Evolutionary conservation across 2,113 vertebrate genomes (phyloP).

Genomic region (Zosterops pallidus): DNA sequence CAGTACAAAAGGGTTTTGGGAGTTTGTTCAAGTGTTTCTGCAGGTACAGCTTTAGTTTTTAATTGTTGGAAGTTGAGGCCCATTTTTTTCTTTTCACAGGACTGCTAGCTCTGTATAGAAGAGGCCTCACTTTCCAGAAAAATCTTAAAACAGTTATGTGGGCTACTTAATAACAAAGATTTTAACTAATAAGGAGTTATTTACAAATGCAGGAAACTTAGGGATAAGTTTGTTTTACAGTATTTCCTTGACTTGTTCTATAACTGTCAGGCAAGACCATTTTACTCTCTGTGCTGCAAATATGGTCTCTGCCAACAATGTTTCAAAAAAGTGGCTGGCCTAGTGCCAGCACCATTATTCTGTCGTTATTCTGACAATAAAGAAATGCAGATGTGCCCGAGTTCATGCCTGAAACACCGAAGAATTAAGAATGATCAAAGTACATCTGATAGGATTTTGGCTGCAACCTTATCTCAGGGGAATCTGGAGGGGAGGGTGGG

Average conservation of each 20-base stretch:
- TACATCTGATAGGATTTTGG: slow-evolving; percentile 29
- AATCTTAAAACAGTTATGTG: not conserved
- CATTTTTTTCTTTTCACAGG: not conserved
- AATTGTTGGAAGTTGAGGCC: not conserved
- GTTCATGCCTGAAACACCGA: slow-evolving; percentile 18
- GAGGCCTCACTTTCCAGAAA: not conserved
- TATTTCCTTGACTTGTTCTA: slow-evolving; percentile 14
- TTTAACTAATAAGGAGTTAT: not conserved
- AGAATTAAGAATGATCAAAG: slow-evolving; percentile 27
- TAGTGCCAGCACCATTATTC: slow-evolving; percentile 22
- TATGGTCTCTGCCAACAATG: not conserved
- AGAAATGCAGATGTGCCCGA: slow-evolving; percentile 45
- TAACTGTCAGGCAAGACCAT: not conserved
- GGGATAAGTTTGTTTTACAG: not conserved
- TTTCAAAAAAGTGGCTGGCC: slow-evolving; percentile 4
- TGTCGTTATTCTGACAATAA: slow-evolving; percentile 49
- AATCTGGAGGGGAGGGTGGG: slow-evolving; percentile 5
- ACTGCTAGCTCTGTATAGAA: not conserved
- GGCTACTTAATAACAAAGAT: not conserved
- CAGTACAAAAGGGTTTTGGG: not conserved
- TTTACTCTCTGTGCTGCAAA: not conserved
- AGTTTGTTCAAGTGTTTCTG: not conserved
- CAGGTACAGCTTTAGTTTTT: not conserved
- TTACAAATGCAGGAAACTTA: not conserved
- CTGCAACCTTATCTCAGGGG: not conserved